Percentiles rank a stretch among this genome's conserved stretches.
phyloP scores from a whole-genome alignment of 2,113 vertebrate species.

The Grammomys dolichurus region DNA sequence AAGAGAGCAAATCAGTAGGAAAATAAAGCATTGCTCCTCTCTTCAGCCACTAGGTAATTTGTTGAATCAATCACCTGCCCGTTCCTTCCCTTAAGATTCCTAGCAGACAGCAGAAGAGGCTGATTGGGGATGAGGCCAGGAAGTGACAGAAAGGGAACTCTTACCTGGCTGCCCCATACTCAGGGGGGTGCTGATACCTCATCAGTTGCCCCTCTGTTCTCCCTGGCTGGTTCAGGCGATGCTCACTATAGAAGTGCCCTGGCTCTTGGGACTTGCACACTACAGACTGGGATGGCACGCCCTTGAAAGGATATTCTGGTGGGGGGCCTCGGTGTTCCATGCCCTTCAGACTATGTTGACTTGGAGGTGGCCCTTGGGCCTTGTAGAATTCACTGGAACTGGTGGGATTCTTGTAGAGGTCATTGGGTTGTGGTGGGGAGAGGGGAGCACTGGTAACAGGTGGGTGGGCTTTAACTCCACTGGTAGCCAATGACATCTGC shows the following conservation, averaged over 20 bases:
- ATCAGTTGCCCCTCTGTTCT: conserved; percentile 93
- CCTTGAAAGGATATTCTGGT: conserved; percentile 97
- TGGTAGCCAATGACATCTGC: conserved; percentile 98
- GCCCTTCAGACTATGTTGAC: conserved; percentile 87
- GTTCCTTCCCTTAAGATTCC: conserved; percentile 64
- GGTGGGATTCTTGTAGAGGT: conserved; percentile 88
- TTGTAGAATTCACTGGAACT: conserved; percentile 94
- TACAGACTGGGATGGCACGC: conserved; percentile 90
- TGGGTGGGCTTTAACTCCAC: conserved; percentile 96
- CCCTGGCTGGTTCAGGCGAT: conserved; percentile 91
- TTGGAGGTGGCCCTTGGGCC: conserved; percentile 87
- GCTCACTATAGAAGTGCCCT: conserved; percentile 93
- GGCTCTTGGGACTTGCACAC: conserved; percentile 92
- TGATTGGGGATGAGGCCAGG: conserved; percentile 37
- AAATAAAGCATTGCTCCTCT: conserved; percentile 12
- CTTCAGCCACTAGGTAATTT: conserved; percentile 15
- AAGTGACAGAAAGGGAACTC: conserved; percentile 75
- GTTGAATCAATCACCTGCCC: conserved; percentile 52
- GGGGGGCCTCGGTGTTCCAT: conserved; percentile 95
- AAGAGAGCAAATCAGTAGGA: conserved; percentile 6
- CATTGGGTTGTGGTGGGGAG: conserved; percentile 89
- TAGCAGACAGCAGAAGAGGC: conserved; percentile 61
- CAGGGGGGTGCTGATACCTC: conserved; percentile 98
- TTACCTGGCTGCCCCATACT: conserved; percentile 98
- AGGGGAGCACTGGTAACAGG: conserved; percentile 94